Evolutionary conservation across 2,113 vertebrate genomes (phyloP), one percentile per base, ranked within the genome.

Genomic region (Syngnathoides biaculeatus): DNA sequence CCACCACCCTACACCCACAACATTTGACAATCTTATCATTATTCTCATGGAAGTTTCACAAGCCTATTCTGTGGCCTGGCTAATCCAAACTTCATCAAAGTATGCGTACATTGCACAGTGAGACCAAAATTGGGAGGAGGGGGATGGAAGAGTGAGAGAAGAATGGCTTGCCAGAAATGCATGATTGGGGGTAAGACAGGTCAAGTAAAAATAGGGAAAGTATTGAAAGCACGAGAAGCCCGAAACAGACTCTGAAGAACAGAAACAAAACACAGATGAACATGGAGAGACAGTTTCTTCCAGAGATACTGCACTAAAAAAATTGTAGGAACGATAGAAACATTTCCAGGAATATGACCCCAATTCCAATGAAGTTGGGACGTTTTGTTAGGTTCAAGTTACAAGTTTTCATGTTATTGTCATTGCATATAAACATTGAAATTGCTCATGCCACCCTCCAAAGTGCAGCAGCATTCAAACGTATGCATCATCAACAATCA

Each of bases 61-160:
- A 64, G 10, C 45, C 65, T 71, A 69, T 76, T 82, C 73, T 77
- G 70, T 67, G 58, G 67, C 55, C 67, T 68, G 52, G 73, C 73
- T 77, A 77, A 79, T 79, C 73, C 73, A 43, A 73, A 75, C 65
- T 57, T 71, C 76, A 82, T 76, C 73, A 79, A 69, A 65, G 73
- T 50, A 17, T 50, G 48, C 67, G 65, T 39, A 60, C 65, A 55
- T 68, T 50, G 35, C 38, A 50, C 56, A 38, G 24, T 13, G 48
- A 69, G 45, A 57, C 26, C 9, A 67, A 47, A 58, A 35, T 22
- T 26, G 65, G 5, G 63, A 52, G 58, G 19, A n/a, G 42, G 11
- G 10, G 39, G 58, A 52, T 27, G 38, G 68, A 75, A 30, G 24
- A 63, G 65, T 38, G 69, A 42, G 66, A 45, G 60, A 55, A 45